Conservation (phyloP, 2,797 vertebrate species). For the Myotis vivesi region DNA sequence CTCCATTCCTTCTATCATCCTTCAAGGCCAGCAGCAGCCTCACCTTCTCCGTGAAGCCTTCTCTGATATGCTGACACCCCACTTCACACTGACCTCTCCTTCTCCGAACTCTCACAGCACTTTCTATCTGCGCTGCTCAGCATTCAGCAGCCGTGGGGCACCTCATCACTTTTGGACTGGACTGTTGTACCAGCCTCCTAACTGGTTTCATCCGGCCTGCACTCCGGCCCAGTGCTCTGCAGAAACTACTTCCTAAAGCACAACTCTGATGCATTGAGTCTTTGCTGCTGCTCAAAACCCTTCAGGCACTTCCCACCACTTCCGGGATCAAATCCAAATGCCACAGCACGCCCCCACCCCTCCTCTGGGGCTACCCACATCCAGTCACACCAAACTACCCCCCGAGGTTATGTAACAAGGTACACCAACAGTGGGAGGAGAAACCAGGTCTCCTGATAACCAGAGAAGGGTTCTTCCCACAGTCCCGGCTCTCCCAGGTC, state of each 20-base stretch:
- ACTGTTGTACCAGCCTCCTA: neutral
- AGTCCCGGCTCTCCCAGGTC: neutral
- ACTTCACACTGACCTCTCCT: neutral
- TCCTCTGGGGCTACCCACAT: neutral
- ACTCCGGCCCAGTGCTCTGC: neutral
- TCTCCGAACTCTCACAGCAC: neutral
- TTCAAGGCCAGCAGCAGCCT: neutral
- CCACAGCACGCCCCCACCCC: fast-evolving
- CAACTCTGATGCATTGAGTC: neutral
- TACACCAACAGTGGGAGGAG: neutral
- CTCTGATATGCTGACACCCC: neutral
- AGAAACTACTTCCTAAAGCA: neutral
- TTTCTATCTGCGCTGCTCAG: neutral
- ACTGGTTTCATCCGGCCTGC: neutral
- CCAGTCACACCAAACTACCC: neutral
- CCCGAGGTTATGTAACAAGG: neutral
- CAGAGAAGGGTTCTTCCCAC: neutral
- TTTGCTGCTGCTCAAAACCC: neutral
- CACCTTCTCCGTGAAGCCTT: neutral
- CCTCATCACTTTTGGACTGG: neutral
- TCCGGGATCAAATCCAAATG: neutral
- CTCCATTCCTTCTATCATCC: neutral
- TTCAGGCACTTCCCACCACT: neutral
- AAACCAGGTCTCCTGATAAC: neutral
- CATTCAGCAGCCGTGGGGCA: neutral